Evolutionary conservation across 2,797 vertebrate genomes (phyloP).

Genomic region (Esox masquinongy): DNA sequence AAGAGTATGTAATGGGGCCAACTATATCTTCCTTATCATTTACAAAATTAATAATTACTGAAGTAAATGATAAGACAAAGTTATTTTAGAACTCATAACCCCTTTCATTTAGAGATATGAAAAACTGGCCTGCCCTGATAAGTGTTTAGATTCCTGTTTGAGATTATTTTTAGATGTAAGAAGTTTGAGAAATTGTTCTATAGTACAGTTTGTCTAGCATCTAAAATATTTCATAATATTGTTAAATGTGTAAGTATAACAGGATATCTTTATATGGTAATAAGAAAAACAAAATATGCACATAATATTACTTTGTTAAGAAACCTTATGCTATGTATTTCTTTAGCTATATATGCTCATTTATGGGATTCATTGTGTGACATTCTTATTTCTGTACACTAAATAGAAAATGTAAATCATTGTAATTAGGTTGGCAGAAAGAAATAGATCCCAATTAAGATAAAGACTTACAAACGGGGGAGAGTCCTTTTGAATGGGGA

Average conservation of each 20-base stretch:
- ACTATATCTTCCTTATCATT: constrained; percentile 31
- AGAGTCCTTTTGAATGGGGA: no score
- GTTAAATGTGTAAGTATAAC: constrained; percentile 71
- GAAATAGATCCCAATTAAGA: constrained; percentile 56
- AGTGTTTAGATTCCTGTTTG: constrained; percentile 22
- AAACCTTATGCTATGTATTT: constrained; percentile 55
- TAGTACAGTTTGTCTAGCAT: constrained; percentile 62
- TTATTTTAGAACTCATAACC: constrained; percentile 12
- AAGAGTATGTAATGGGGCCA: constrained; percentile 18
- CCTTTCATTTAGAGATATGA: not conserved
- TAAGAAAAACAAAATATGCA: constrained; percentile 38
- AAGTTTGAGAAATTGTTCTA: constrained; percentile 44
- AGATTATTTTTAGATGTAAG: constrained; percentile 47
- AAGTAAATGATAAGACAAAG: constrained; percentile 19
- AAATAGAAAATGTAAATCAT: constrained; percentile 66
- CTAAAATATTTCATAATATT: constrained; percentile 69
- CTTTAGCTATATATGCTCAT: constrained; percentile 57
- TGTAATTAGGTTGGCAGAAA: constrained; percentile 72
- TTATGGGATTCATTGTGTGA: constrained; percentile 51
- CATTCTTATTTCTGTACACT: constrained; percentile 64
- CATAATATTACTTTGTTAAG: constrained; percentile 52
- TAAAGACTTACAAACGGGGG: not conserved
- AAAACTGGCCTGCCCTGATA: constrained; percentile 39
- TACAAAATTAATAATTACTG: constrained; percentile 49
- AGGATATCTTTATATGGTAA: constrained; percentile 50